Evolutionary conservation across 2,888 invertebrate species (phyloP).

Genomic region (Euphydryas editha): DNA sequence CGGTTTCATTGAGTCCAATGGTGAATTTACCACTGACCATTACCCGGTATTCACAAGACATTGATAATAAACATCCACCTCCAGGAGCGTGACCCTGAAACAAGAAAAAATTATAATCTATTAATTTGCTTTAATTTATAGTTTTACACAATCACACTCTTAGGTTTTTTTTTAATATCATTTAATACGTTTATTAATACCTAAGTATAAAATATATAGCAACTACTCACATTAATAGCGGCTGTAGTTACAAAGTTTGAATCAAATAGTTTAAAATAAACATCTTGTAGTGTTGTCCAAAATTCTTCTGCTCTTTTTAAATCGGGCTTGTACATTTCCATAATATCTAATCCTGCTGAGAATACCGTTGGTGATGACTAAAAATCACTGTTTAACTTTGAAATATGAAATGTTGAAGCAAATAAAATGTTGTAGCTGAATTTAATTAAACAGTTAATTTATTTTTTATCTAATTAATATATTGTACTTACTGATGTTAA

Average conservation of each 20-base stretch:
- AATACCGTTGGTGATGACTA: slow-evolving; percentile 89
- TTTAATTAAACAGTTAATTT: neutral
- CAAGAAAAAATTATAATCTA: neutral
- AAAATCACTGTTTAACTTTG: slow-evolving; percentile 12
- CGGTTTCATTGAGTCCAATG: slow-evolving; percentile 95
- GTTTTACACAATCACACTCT: too few species aligned
- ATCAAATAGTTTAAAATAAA: slow-evolving; percentile 91
- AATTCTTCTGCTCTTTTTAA: slow-evolving; percentile 86
- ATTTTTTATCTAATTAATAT: neutral
- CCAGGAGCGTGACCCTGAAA: slow-evolving; percentile 91
- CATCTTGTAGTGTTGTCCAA: slow-evolving; percentile 91
- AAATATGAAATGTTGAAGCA: too few species aligned
- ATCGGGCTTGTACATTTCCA: slow-evolving; percentile 94
- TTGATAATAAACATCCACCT: slow-evolving; percentile 91
- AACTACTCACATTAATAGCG: slow-evolving; percentile 91
- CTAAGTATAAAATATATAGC: too few species aligned
- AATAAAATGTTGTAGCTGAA: too few species aligned
- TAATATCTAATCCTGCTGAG: slow-evolving; percentile 92
- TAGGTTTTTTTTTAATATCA: too few species aligned
- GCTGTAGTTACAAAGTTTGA: slow-evolving; percentile 89
- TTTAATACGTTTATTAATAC: too few species aligned
- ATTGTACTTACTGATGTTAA: slow-evolving; percentile 91
- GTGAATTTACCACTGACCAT: slow-evolving; percentile 91
- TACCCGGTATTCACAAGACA: slow-evolving; percentile 92
- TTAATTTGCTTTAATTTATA: too few species aligned